Percentiles rank a stretch among this genome's conserved stretches.
Conservation (phyloP, 2,113 vertebrate genomes). For the Pica pica region DNA sequence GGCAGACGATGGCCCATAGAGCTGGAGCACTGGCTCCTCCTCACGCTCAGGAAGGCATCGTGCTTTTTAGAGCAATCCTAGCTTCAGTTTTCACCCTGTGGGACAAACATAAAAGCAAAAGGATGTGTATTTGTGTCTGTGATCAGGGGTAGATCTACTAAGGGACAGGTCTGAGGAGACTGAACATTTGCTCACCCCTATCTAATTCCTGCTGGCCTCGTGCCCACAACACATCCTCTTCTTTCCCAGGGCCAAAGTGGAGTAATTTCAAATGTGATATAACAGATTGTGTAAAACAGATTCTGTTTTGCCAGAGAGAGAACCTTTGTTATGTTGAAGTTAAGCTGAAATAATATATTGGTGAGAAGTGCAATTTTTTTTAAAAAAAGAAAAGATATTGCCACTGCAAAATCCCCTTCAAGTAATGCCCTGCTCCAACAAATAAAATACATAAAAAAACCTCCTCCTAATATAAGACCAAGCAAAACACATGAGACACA, state of each 20-base stretch:
- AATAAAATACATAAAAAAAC: neutral
- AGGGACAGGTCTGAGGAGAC: neutral
- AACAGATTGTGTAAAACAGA: neutral
- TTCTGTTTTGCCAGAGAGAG: neutral
- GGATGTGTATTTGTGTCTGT: neutral
- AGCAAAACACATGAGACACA: neutral
- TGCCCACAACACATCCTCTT: neutral
- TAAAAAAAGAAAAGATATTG: neutral
- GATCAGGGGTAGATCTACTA: neutral
- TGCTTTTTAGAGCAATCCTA: neutral
- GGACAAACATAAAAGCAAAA: neutral
- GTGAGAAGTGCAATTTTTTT: neutral
- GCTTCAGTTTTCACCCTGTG: neutral
- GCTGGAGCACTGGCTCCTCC: neutral
- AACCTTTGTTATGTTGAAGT: neutral
- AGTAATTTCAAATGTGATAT: neutral
- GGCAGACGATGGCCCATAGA: rapidly evolving
- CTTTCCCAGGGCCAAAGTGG: neutral
- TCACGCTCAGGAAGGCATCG: rapidly evolving
- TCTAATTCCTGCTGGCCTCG: neutral
- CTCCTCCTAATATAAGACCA: neutral
- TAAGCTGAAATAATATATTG: neutral
- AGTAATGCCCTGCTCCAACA: neutral
- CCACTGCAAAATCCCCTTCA: neutral
- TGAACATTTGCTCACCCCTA: neutral